A percentile compares a stretch with the other conserved stretches of the same genome.
Evolutionary conservation across 2,797 vertebrate species (phyloP).

Genomic region (Coendou prehensilis): DNA sequence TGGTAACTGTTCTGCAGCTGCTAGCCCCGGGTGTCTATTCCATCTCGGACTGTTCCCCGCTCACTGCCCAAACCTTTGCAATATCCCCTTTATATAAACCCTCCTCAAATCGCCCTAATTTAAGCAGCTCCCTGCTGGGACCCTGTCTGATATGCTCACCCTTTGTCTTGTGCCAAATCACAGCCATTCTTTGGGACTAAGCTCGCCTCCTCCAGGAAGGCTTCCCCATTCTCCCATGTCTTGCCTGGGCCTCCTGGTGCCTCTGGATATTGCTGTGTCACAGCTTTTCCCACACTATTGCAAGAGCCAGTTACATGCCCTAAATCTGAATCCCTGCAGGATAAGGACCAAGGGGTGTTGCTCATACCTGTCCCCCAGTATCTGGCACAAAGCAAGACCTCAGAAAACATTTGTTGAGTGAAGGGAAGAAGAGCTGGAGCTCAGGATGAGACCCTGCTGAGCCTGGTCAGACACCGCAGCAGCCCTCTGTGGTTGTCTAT

Average conservation of each 20-base stretch:
- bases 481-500: background rate
- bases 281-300: background rate
- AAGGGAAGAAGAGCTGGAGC: background rate
- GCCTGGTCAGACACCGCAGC: background rate
- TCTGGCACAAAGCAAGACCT: slow-evolving; percentile 48
- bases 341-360: too few species aligned
- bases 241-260: background rate
- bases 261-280: background rate
- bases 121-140: background rate
- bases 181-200: background rate
- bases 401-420: slow-evolving; percentile 31
- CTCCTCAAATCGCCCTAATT: slow-evolving; percentile 18
- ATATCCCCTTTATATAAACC: background rate
- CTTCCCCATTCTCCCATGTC: slow-evolving; percentile 12
- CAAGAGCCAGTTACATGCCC: slow-evolving; percentile 46
- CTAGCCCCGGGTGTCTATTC: background rate
- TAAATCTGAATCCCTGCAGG: background rate
- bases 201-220: slow-evolving; percentile 36
- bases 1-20: background rate
- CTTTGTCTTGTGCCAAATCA: slow-evolving; percentile 16
- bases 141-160: background rate
- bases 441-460: background rate
- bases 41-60: too few species aligned
- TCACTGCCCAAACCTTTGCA: background rate
- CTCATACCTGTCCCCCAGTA: slow-evolving; percentile 6